A percentile compares a stretch with the other conserved stretches of the same genome.
Evolutionary conservation across 2,888 invertebrate genomes (phyloP).

Genomic region (Drosophila nigricruria): DNA sequence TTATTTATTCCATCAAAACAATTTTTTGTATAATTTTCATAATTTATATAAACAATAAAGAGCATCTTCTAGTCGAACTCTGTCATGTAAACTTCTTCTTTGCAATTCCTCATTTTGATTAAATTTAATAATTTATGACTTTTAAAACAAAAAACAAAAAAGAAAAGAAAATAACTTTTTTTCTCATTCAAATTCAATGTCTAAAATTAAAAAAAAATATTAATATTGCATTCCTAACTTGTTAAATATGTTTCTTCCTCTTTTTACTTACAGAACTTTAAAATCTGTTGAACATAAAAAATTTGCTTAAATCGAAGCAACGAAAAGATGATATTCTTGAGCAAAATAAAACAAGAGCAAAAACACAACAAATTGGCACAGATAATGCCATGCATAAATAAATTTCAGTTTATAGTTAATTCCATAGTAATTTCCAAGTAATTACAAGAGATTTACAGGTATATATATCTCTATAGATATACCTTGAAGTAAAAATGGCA

Average conservation of each 20-base stretch:
- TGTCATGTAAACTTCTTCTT: not conserved
- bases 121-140: slow-evolving; percentile 60
- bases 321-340: slow-evolving; percentile 5
- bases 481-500: slow-evolving; percentile 61
- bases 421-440: slow-evolving; percentile 20
- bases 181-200: not conserved
- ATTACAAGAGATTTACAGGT: slow-evolving; percentile 4
- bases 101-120: slow-evolving; percentile 36
- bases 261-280: not conserved
- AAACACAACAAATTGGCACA: not conserved
- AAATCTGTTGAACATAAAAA: not conserved
- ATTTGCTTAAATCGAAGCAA: not conserved
- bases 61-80: not conserved
- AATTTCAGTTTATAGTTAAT: slow-evolving; percentile 33
- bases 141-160: not conserved
- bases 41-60: not conserved
- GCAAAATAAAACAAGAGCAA: not conserved
- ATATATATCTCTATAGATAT: slow-evolving; percentile 2
- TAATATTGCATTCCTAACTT: not conserved
- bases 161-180: no score
- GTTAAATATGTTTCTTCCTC: not conserved
- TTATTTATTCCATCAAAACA: not conserved
- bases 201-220: not conserved
- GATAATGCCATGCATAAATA: not conserved
- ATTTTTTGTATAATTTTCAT: not conserved